Evolutionary conservation across 2,113 vertebrate species (phyloP).

Genomic region (Pan troglodytes): DNA sequence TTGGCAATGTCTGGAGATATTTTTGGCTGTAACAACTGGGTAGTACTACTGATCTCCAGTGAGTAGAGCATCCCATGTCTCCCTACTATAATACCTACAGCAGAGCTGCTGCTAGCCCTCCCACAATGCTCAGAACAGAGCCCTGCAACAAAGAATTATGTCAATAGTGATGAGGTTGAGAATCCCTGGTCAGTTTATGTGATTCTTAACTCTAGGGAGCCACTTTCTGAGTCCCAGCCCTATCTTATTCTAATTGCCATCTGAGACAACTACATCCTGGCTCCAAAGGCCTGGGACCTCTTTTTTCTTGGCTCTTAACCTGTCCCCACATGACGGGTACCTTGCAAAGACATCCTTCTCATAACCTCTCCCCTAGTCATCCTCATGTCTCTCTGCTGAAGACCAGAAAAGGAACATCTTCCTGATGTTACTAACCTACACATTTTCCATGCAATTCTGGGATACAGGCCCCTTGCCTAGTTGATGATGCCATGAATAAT

Average conservation of each 20-base stretch:
- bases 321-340: not conserved
- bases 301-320: not conserved
- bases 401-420: not conserved
- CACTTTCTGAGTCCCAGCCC: not conserved
- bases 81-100: not conserved
- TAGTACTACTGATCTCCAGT: not conserved
- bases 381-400: not conserved
- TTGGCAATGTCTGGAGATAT: not conserved
- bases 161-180: not conserved
- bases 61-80: not conserved
- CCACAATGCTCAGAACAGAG: not conserved
- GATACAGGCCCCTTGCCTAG: not conserved
- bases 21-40: not conserved
- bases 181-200: not conserved
- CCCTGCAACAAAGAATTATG: not conserved
- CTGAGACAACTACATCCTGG: not conserved
- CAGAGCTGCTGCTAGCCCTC: not conserved
- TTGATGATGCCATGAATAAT: not conserved
- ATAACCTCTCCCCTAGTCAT: not conserved
- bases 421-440: too few relatives aligned
- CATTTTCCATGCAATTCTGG: not conserved
- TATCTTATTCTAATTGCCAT: not conserved
- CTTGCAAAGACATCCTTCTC: not conserved
- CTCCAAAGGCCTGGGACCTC: not conserved
- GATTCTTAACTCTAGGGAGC: not conserved